Conservation (phyloP, 23 tunicate species). For the Oikopleura dioica region DNA sequence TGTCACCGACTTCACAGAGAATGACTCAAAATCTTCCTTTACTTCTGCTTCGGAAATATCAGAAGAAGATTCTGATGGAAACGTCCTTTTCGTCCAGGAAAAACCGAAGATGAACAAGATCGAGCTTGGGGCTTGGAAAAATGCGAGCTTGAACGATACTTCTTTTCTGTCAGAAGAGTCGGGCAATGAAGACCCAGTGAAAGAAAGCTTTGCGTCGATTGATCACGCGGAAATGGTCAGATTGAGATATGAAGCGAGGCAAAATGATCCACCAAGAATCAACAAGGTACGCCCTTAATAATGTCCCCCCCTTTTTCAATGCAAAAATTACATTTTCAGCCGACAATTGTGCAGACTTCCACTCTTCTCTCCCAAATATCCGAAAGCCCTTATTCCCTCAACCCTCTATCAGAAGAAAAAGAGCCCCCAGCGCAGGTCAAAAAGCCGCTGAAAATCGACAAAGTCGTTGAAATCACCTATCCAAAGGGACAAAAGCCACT, state of each 20-base stretch:
- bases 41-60: no score
- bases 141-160: no score
- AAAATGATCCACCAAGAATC: not conserved
- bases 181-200: slow-evolving; percentile 2
- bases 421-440: not conserved
- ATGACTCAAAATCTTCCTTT: no score
- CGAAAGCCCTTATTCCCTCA: not conserved
- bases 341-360: no score
- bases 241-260: not conserved
- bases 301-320: no score
- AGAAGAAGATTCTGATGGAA: no score
- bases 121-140: not conserved
- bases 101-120: no score
- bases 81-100: no score
- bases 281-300: no score
- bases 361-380: not conserved
- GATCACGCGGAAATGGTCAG: slow-evolving; percentile 3
- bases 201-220: not conserved
- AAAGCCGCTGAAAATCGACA: not conserved
- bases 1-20: no score
- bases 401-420: not conserved
- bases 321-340: no score
- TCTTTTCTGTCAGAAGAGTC: no score
- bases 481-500: not conserved
- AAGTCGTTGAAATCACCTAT: slow-evolving; percentile 4